These are phyloP conservation scores for Nyctibius bracteatus DNA, from an alignment of 2,113 vertebrate species.

Conservation along the genomic window DNA sequence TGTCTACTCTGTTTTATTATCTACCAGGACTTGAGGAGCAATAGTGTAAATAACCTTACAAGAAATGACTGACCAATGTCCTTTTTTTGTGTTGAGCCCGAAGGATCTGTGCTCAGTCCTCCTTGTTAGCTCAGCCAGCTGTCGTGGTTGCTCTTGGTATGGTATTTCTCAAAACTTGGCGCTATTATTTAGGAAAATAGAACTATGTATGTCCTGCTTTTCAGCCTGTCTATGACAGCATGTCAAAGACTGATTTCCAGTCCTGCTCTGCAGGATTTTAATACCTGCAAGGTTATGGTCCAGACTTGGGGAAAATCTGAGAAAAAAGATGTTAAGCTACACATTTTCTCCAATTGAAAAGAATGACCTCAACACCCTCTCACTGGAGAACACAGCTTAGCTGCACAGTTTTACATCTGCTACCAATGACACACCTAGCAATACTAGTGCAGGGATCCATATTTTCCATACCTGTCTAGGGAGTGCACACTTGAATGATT, in stretches of 20 bases:
- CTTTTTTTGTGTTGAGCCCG: neutral
- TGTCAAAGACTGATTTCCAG: neutral
- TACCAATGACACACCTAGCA: neutral
- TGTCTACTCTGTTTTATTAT: rapidly evolving
- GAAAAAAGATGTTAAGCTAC: neutral
- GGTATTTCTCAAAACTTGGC: neutral
- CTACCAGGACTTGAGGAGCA: neutral
- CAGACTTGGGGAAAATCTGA: neutral
- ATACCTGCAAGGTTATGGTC: neutral
- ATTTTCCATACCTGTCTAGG: neutral
- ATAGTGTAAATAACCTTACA: neutral
- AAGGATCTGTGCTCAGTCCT: neutral
- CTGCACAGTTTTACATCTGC: neutral
- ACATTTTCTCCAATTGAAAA: neutral
- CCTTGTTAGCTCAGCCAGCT: neutral
- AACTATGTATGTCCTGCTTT: neutral
- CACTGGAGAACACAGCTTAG: neutral
- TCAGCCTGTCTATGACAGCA: neutral
- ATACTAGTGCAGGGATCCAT: neutral
- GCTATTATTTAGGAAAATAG: neutral
- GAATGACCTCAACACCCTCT: neutral
- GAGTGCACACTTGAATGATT: neutral
- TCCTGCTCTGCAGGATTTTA: neutral
- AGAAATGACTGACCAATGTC: neutral
- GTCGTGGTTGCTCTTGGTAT: neutral